Evolutionary conservation across 2,888 invertebrate species (phyloP).

Genomic region (Camptogramma bilineatum): DNA sequence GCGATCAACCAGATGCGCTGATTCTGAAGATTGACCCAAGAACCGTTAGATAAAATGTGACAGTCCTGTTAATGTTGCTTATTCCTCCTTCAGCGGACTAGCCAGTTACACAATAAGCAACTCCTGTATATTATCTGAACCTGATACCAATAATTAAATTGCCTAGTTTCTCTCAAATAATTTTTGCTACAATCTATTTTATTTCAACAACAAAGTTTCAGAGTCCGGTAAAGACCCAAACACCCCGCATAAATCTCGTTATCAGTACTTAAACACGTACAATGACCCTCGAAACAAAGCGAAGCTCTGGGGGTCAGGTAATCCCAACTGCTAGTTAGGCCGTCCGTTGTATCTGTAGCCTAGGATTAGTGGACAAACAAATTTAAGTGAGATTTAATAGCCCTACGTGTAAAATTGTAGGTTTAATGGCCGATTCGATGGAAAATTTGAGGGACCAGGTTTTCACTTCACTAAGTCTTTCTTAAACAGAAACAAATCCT

Average conservation of each 20-base stretch:
- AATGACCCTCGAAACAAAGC: conserved; percentile 39
- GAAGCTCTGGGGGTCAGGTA: conserved; percentile 37
- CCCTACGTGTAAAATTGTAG: conserved; percentile 17
- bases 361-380: conserved; percentile 41
- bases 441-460: neutral
- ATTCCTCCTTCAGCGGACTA: no score
- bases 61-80: no score
- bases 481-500: no score
- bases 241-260: conserved; percentile 40
- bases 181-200: conserved; percentile 12
- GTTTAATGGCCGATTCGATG: neutral
- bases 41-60: no score
- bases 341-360: conserved; percentile 42
- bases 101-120: no score
- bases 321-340: conserved; percentile 37
- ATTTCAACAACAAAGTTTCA: conserved; percentile 16
- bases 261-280: conserved; percentile 47
- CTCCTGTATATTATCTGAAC: neutral
- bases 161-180: neutral
- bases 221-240: conserved; percentile 23
- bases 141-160: neutral
- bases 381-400: conserved; percentile 35
- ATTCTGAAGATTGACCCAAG: no score
- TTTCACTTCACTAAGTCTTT: neutral
- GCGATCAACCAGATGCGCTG: no score